A percentile compares a stretch with the other conserved stretches of the same genome.
These are phyloP conservation scores for Sorex araneus DNA, from an alignment of 2,113 vertebrate genomes.

Conservation along the genomic window DNA sequence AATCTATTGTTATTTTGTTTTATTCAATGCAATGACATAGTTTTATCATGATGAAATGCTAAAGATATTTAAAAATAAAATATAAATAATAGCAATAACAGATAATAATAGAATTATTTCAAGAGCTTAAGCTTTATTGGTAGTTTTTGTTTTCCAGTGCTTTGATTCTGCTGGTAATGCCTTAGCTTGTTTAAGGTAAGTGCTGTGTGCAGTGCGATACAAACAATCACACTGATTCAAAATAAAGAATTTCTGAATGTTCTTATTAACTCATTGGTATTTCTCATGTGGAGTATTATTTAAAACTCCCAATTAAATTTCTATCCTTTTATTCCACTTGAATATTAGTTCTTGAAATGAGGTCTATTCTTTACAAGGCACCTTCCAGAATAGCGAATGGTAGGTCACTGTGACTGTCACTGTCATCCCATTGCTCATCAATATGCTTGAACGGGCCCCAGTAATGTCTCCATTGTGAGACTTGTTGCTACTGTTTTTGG, in stretches of 20 bases:
- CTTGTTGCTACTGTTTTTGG: no score
- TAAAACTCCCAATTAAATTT: constrained; percentile 45
- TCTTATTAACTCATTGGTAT: background rate
- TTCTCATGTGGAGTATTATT: constrained; percentile 30
- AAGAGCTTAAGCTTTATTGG: background rate
- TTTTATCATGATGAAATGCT: constrained; percentile 20
- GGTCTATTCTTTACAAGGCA: constrained; percentile 43
- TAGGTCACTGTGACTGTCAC: no score
- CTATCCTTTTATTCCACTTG: background rate
- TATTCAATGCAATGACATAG: background rate
- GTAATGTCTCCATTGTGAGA: no score
- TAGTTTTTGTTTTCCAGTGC: background rate
- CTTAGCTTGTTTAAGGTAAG: constrained; percentile 44
- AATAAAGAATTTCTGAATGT: constrained; percentile 51
- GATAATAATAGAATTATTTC: background rate
- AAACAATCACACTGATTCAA: constrained; percentile 16
- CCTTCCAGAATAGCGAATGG: background rate
- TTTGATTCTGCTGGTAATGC: background rate
- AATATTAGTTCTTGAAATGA: background rate
- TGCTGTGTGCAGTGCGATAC: constrained; percentile 23
- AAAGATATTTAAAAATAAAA: constrained; percentile 24
- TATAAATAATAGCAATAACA: no score
- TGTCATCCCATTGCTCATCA: no score
- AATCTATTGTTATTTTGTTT: constrained; percentile 39
- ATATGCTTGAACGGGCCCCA: no score